These are phyloP conservation scores for Cosmorhoe ocellata DNA, from an alignment of 2,888 invertebrate genomes.

Conservation along the genomic window DNA sequence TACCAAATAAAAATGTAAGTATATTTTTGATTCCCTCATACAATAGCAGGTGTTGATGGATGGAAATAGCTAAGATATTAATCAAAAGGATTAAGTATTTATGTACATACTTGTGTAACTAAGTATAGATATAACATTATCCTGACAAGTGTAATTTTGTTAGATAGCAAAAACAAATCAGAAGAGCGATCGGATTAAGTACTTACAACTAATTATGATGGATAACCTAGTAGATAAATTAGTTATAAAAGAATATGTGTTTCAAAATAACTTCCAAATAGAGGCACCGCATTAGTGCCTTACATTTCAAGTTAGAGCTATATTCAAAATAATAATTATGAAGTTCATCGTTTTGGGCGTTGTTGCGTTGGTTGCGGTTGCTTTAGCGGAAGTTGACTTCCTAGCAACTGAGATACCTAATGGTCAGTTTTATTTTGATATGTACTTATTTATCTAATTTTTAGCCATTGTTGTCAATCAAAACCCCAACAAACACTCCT, in stretches of 20 bases:
- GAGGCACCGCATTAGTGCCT: background rate
- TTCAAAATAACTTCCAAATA: background rate
- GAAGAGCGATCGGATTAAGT: constrained; percentile 5
- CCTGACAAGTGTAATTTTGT: background rate
- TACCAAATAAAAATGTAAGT: too few species aligned
- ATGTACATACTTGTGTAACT: too few species aligned
- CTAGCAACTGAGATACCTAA: constrained; percentile 17
- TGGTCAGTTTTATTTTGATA: constrained; percentile 12
- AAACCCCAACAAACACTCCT: too few species aligned
- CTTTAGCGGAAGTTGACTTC: constrained; percentile 17
- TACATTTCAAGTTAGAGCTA: background rate
- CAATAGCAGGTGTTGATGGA: too few species aligned
- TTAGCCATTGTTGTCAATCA: too few species aligned
- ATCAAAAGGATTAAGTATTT: too few species aligned
- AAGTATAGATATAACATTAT: background rate
- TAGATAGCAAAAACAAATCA: constrained; percentile 6
- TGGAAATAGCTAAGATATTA: too few species aligned
- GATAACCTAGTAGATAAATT: background rate
- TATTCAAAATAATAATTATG: constrained; percentile 16
- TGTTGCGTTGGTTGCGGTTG: constrained; percentile 22
- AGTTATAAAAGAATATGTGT: background rate
- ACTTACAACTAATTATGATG: constrained; percentile 3
- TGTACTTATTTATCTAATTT: background rate
- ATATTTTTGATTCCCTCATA: too few species aligned
- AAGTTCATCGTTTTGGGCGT: constrained; percentile 21